These are phyloP conservation scores for Tachina lurida DNA, from an alignment of 2,888 invertebrate species.

Conservation along the genomic window DNA sequence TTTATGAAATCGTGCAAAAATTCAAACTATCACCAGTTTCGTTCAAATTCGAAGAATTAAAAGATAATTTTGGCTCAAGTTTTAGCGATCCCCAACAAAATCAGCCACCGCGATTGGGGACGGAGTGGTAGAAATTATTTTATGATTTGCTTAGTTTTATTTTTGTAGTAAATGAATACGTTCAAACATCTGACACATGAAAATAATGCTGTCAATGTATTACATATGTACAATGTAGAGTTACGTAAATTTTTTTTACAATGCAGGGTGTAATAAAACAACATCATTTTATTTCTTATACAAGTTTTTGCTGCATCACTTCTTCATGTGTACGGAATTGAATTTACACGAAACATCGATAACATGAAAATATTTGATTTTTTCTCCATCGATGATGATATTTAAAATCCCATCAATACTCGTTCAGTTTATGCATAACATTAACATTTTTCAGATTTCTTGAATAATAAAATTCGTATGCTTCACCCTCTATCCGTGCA, in stretches of 20 bases:
- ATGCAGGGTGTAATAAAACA: constrained; percentile 53
- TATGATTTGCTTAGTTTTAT: neutral
- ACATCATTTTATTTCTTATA: constrained; percentile 23
- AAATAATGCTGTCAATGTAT: constrained; percentile 54
- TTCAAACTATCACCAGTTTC: no score
- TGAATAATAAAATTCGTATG: constrained; percentile 39
- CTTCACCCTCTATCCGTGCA: constrained; percentile 11
- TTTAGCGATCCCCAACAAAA: no score
- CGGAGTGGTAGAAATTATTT: no score
- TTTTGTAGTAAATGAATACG: constrained; percentile 1
- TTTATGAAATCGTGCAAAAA: no score
- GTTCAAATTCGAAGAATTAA: no score
- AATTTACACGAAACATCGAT: constrained; percentile 59
- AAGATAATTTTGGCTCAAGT: no score
- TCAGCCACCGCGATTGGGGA: no score
- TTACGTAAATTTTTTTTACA: constrained; percentile 49
- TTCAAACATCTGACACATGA: neutral
- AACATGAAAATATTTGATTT: constrained; percentile 51
- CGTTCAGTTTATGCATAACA: constrained; percentile 40
- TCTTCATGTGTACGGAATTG: constrained; percentile 49
- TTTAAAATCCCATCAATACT: constrained; percentile 56
- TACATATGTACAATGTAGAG: constrained; percentile 39
- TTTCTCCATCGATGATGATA: constrained; percentile 44
- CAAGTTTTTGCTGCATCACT: constrained; percentile 61
- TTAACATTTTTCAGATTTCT: constrained; percentile 44